phyloP scores from a whole-genome alignment of 2,797 vertebrate species.

The Pelochelys cantorii region DNA sequence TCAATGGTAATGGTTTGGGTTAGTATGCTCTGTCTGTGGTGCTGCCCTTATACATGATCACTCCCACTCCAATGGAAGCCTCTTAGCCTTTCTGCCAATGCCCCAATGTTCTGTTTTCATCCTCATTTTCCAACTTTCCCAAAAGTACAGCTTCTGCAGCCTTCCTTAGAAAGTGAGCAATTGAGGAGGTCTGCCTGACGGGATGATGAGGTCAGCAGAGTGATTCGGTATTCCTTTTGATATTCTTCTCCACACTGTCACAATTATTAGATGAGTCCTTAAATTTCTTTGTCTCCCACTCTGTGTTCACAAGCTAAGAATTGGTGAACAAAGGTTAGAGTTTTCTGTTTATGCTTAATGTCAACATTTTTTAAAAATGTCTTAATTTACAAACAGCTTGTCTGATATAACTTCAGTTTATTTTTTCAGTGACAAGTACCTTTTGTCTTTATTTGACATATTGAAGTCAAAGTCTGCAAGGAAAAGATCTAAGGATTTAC shows the following conservation, averaged over 20 bases:
- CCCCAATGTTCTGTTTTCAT: neutral
- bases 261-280: neutral
- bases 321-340: neutral
- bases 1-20: neutral
- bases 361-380: neutral
- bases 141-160: neutral
- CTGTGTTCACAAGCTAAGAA: neutral
- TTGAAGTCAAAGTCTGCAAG: constrained; percentile 56
- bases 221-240: neutral
- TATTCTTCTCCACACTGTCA: neutral
- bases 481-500: constrained; percentile 56
- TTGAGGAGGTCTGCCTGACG: neutral
- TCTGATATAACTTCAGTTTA: neutral
- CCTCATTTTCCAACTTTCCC: neutral
- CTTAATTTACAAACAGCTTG: neutral
- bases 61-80: neutral
- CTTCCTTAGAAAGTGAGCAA: neutral
- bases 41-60: neutral
- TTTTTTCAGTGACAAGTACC: constrained; percentile 33
- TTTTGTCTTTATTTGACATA: constrained; percentile 49
- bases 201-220: neutral
- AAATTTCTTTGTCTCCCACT: neutral
- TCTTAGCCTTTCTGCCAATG: neutral
- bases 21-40: neutral
- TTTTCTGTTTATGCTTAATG: no score